Evolutionary conservation across 2,113 vertebrate species (phyloP).

Genomic region (Taurulus bubalis): DNA sequence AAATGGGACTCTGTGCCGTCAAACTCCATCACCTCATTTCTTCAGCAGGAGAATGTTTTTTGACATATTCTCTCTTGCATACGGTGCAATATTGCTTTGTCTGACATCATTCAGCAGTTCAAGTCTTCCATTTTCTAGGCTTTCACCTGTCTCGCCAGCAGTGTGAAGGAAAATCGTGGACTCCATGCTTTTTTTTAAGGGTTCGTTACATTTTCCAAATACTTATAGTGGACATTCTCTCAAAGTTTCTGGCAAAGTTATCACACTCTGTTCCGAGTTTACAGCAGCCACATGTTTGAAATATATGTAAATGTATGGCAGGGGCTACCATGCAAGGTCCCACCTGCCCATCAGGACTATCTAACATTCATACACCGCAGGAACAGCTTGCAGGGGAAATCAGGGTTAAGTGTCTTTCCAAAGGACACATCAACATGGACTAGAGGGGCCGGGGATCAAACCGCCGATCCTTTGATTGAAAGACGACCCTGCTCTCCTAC

Average conservation of each 20-base stretch:
- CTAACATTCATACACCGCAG: too few species aligned
- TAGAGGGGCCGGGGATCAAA: too few species aligned
- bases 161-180: conserved; percentile 7
- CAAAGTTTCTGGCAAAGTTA: neutral
- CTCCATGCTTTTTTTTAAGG: neutral
- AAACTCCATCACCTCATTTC: neutral
- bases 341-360: too few species aligned
- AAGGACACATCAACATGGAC: too few species aligned
- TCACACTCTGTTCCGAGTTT: neutral
- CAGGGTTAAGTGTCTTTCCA: neutral
- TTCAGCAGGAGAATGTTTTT: neutral
- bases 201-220: neutral
- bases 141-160: neutral
- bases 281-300: neutral
- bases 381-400: too few species aligned
- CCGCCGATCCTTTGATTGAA: too few species aligned
- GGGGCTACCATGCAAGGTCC: too few species aligned
- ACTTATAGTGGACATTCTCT: neutral
- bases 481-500: too few species aligned
- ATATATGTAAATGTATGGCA: neutral
- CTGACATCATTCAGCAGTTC: neutral
- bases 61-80: neutral
- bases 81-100: neutral
- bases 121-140: neutral
- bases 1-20: neutral